These are phyloP conservation scores for Caenorhabditis wallacei DNA, from an alignment of 2,888 invertebrate species.

Conservation along the genomic window DNA sequence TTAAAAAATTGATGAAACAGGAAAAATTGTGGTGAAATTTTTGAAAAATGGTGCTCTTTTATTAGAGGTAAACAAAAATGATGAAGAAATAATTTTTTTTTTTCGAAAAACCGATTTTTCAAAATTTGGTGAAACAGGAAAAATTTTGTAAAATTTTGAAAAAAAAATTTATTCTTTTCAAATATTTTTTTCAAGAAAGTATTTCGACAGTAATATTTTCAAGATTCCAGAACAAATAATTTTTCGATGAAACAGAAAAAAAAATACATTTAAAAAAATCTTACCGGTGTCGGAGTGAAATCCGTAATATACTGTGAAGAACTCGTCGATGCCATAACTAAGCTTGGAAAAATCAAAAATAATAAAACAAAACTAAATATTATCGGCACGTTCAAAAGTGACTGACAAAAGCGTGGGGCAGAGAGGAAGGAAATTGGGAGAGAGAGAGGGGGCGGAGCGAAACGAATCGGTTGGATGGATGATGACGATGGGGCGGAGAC, in stretches of 20 bases:
- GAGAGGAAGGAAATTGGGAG: neutral
- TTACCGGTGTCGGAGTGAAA: constrained; percentile 61
- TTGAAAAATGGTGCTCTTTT: too few species aligned
- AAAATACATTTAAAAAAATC: constrained; percentile 4
- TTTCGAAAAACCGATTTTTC: too few species aligned
- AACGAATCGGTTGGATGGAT: constrained; percentile 21
- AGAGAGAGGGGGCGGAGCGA: constrained; percentile 15
- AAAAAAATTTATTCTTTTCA: neutral
- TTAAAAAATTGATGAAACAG: too few species aligned
- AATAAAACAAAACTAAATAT: neutral
- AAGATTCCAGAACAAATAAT: too few species aligned
- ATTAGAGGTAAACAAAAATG: too few species aligned
- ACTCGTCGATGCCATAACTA: constrained; percentile 69
- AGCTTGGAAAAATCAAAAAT: too few species aligned
- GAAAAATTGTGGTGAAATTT: too few species aligned
- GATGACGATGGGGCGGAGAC: constrained; percentile 31
- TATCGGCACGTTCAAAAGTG: constrained; percentile 56
- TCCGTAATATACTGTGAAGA: constrained; percentile 73
- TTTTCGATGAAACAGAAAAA: constrained; percentile 2
- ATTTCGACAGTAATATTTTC: too few species aligned
- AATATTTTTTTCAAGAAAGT: neutral
- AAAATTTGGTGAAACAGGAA: too few species aligned
- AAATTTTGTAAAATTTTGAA: too few species aligned
- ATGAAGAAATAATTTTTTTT: too few species aligned
- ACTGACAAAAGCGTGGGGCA: constrained; percentile 11